These are phyloP conservation scores for Melinaea menophilus DNA, from an alignment of 2,888 invertebrate genomes.

Conservation along the genomic window DNA sequence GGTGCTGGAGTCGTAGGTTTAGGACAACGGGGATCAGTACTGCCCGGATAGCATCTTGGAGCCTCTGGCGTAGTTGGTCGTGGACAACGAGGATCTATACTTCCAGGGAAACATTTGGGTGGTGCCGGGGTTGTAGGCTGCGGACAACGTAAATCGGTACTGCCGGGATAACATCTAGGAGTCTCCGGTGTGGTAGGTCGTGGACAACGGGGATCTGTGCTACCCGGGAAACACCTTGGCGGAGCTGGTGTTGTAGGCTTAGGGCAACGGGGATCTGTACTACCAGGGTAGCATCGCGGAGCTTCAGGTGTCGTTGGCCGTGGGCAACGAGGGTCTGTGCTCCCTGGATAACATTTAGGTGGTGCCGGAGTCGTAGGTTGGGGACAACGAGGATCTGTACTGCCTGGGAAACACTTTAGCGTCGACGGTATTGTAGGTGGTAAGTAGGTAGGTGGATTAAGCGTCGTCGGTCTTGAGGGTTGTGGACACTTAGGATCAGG, in stretches of 20 bases:
- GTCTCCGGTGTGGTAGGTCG: slow-evolving; percentile 15
- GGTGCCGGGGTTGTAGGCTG: slow-evolving; percentile 37
- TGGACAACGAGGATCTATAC: slow-evolving; percentile 36
- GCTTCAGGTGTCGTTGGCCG: slow-evolving; percentile 37
- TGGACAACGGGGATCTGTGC: slow-evolving; percentile 22
- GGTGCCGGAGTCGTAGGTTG: slow-evolving; percentile 43
- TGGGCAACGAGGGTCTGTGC: slow-evolving; percentile 47
- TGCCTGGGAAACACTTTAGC: slow-evolving; percentile 43
- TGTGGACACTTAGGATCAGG: slow-evolving; percentile 20
- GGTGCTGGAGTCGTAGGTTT: slow-evolving; percentile 43
- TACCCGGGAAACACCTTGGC: slow-evolving; percentile 30
- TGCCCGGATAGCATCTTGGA: slow-evolving; percentile 43
- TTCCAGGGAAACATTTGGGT: slow-evolving; percentile 40
- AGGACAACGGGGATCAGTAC: slow-evolving; percentile 50
- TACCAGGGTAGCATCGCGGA: slow-evolving; percentile 38
- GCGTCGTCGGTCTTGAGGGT: slow-evolving; percentile 38
- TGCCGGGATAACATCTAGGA: slow-evolving; percentile 37
- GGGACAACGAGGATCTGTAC: slow-evolving; percentile 50
- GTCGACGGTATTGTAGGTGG: slow-evolving; percentile 37
- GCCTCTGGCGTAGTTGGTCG: slow-evolving; percentile 37
- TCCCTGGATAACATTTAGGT: slow-evolving; percentile 38
- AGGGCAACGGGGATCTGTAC: slow-evolving; percentile 39
- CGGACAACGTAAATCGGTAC: slow-evolving; percentile 22
- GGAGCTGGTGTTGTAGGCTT: slow-evolving; percentile 25
- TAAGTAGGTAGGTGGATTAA: no score